A percentile compares a stretch with the other conserved stretches of the same genome.
These are phyloP conservation scores for Fringilla coelebs DNA, from an alignment of 2,797 vertebrate genomes.

Conservation along the genomic window DNA sequence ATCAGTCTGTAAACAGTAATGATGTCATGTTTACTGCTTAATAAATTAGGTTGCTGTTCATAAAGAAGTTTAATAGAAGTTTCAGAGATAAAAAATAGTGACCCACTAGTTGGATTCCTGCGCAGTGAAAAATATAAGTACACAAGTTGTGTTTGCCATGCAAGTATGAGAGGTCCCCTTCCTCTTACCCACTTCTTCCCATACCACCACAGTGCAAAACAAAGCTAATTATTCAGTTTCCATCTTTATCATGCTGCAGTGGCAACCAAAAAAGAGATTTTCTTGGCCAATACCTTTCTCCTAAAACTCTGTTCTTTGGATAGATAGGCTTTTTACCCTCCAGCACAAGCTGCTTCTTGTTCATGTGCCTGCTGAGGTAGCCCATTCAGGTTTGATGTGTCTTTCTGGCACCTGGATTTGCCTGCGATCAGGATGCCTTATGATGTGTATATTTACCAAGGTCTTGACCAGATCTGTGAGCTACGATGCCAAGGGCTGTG, in stretches of 20 bases:
- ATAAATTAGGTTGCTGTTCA: background rate
- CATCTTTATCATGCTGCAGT: background rate
- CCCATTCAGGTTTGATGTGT: background rate
- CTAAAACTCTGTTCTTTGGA: background rate
- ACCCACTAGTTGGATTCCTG: background rate
- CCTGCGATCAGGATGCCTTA: background rate
- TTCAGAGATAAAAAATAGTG: background rate
- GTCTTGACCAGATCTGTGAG: background rate
- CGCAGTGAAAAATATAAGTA: background rate
- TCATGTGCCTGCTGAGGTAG: background rate
- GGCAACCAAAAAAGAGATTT: background rate
- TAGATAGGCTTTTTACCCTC: background rate
- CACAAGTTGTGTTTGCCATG: background rate
- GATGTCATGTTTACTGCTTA: background rate
- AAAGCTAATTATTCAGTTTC: background rate
- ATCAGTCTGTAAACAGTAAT: background rate
- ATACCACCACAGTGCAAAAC: background rate
- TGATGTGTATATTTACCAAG: background rate
- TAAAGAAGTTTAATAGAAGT: background rate
- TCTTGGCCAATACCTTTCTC: background rate
- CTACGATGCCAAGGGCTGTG: background rate
- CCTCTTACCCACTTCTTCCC: background rate
- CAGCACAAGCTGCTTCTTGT: background rate
- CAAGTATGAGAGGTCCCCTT: background rate
- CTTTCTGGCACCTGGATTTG: background rate